phyloP scores from a whole-genome alignment of 1,140 invertebrate genomes.

The Brachionus manjavacas region DNA sequence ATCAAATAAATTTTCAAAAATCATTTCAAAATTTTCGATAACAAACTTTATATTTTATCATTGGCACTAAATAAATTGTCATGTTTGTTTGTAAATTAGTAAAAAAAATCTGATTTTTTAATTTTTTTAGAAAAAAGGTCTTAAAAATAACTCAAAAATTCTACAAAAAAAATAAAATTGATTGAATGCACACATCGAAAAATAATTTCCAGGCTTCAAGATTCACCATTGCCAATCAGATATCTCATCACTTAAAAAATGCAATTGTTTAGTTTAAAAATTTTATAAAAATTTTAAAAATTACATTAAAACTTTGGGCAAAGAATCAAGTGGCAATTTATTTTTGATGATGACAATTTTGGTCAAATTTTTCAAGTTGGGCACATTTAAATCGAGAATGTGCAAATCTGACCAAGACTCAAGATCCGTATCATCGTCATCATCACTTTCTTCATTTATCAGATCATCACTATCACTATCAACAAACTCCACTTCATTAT shows the following conservation, averaged over 20 bases:
- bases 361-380: conserved; percentile 67
- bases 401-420: conserved; percentile 40
- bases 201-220: background rate
- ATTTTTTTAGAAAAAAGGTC: background rate
- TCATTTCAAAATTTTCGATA: background rate
- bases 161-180: background rate
- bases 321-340: conserved; percentile 62
- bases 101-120: background rate
- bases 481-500: conserved; percentile 41
- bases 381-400: conserved; percentile 48
- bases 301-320: conserved; percentile 65
- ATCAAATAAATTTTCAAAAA: background rate
- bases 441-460: conserved; percentile 28
- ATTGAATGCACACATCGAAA: background rate
- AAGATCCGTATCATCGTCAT: background rate
- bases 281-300: background rate
- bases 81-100: background rate
- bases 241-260: background rate
- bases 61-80: no score
- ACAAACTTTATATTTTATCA: background rate
- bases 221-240: background rate
- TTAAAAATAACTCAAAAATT: background rate
- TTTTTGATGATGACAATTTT: conserved; percentile 64
- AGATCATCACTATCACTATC: conserved; percentile 42
- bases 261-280: background rate